Conservation (phyloP, 1,140 invertebrate species). For the Apis mellifera region DNA sequence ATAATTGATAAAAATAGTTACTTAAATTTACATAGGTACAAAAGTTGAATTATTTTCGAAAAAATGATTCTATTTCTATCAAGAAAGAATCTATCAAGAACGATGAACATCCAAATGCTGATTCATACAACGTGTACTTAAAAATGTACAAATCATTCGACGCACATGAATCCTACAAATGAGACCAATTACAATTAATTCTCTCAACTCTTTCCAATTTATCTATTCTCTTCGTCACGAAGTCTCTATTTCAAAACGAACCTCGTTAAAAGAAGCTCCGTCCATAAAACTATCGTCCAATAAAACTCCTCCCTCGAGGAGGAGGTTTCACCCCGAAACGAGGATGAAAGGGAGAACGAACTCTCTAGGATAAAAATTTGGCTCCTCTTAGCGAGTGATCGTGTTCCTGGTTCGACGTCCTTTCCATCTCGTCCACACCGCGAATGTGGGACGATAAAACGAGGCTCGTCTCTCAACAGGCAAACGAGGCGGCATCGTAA, state of each 20-base stretch:
- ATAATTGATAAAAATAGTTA: no score
- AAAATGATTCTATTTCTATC: no score
- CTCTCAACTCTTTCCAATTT: no score
- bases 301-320: background rate
- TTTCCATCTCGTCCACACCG: conserved; percentile 44
- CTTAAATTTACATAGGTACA: no score
- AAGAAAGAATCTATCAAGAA: no score
- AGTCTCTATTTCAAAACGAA: background rate
- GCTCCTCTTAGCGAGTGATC: conserved; percentile 60
- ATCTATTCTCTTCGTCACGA: no score
- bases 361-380: conserved; percentile 59
- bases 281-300: background rate
- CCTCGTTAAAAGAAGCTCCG: background rate
- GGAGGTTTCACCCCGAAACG: background rate
- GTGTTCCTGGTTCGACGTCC: conserved; percentile 64
- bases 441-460: conserved; percentile 66
- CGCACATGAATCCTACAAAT: background rate
- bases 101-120: background rate
- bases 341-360: conserved; percentile 41
- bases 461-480: conserved; percentile 52
- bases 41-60: no score
- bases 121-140: background rate
- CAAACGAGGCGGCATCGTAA: conserved; percentile 58
- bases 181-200: background rate
- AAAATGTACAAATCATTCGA: background rate